A percentile compares a stretch with the other conserved stretches of the same genome.
These are phyloP conservation scores for Noctua pronuba DNA, from an alignment of 2,888 invertebrate species.

Conservation along the genomic window DNA sequence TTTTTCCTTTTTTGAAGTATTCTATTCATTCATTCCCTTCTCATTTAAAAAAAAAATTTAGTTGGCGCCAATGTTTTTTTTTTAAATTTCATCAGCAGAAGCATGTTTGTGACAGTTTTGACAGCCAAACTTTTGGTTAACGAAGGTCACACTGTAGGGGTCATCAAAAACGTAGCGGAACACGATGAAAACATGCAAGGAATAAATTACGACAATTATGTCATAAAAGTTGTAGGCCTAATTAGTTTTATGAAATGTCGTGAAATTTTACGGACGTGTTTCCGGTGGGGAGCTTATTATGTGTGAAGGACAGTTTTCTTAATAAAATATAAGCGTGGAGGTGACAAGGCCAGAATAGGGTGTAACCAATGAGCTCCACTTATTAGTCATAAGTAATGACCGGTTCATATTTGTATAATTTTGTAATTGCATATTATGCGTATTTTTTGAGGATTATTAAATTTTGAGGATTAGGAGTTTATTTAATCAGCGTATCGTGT, in stretches of 20 bases:
- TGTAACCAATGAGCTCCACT: not conserved
- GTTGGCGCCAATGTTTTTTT: not conserved
- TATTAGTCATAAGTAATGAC: not conserved
- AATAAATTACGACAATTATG: conserved; percentile 37
- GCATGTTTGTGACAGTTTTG: conserved; percentile 32
- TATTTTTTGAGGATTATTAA: not conserved
- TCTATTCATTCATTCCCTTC: not conserved
- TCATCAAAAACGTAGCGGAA: not conserved
- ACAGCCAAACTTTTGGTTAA: conserved; percentile 19
- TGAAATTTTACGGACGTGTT: conserved; percentile 5
- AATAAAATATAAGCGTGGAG: conserved; percentile 27
- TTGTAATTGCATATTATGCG: not conserved
- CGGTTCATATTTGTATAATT: not conserved
- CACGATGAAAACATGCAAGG: conserved; percentile 3
- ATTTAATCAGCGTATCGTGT: not conserved
- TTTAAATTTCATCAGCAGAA: conserved; percentile 1
- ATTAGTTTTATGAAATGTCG: conserved; percentile 28
- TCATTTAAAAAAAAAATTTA: not conserved
- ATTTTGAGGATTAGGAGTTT: no score
- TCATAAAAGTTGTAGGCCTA: conserved; percentile 28
- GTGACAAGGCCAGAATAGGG: conserved; percentile 14
- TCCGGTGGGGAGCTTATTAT: not conserved
- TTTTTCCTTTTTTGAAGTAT: not conserved
- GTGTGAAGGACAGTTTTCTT: conserved; percentile 16
- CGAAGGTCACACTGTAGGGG: not conserved